Base-by-base conservation (phyloP, 2,797 vertebrate genomes). In the Scolopax rusticola region DNA sequence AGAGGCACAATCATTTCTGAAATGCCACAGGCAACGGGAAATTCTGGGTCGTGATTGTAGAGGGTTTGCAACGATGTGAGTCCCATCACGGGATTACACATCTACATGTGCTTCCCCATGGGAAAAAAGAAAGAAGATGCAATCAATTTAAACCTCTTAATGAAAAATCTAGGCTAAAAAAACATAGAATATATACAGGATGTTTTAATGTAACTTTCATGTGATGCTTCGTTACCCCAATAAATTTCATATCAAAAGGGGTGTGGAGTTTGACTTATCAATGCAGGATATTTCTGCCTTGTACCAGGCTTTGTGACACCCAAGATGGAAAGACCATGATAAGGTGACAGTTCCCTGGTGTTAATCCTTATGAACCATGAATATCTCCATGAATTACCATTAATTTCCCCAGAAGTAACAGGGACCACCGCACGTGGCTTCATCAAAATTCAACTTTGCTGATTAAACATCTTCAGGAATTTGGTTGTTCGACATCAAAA, bases 391-490 rank as follows among this genome's bases (percentile, higher is more conserved):
- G 36, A 90, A 51, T 45, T 20, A 38, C 3, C 84, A 89, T 60
- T 30, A 51, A 80, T 71, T 84, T 92, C 54, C 70, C 87, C 91
- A 84, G 73, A 33, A 68, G 5, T n/a, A 61, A 81, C 9, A 33
- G 70, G 70, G 51, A 43, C 51, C 2, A 23, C 9, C 77, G 61
- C 47, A 41, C 0, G 2, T 25, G 80, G 59, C 43, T 92, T 86
- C 63, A 94, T 83, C 91, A 89, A 76, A 79, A 90, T 80, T 85
- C 74, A 33, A 36, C 88, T 84, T 27, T 13, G 68, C 85, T 38
- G 95, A 61, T 70, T 77, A 41, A 82, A 75, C 76, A 96, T 65
- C 90, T 91, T 95, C 92, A 94, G 68, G 93, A 97, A 93, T 76
- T 86, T n/a, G 76, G 51, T 33, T 36, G 85, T 47, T 94, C 85